phyloP scores from a whole-genome alignment of 2,888 invertebrate genomes.

The Hyles lineata region DNA sequence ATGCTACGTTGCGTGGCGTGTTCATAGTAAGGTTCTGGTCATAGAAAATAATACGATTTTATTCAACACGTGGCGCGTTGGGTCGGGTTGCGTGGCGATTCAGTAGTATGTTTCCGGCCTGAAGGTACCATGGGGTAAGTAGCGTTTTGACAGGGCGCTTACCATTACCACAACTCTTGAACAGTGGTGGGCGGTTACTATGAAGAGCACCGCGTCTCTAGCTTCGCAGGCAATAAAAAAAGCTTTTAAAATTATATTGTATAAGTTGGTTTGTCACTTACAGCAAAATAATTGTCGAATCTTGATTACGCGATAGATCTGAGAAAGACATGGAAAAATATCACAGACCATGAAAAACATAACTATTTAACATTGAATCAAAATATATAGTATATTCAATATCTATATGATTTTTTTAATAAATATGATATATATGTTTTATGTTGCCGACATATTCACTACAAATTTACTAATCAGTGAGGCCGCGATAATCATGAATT shows the following conservation, averaged over 20 bases:
- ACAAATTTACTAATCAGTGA: conserved; percentile 5
- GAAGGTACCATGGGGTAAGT: too few relatives aligned
- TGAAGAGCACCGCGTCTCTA: too few relatives aligned
- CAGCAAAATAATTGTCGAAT: neutral
- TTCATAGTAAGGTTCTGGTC: too few relatives aligned
- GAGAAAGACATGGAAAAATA: neutral
- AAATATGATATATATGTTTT: neutral
- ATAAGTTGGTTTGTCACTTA: neutral
- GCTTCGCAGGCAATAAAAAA: too few relatives aligned
- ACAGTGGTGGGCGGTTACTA: too few relatives aligned
- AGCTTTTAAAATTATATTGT: neutral
- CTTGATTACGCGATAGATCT: neutral
- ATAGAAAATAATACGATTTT: too few relatives aligned
- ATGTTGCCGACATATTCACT: neutral
- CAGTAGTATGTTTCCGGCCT: too few relatives aligned
- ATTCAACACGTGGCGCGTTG: too few relatives aligned
- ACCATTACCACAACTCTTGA: too few relatives aligned
- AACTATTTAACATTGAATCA: neutral
- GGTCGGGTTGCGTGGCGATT: too few relatives aligned
- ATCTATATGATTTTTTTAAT: neutral
- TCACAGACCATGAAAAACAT: neutral
- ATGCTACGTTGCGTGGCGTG: too few relatives aligned
- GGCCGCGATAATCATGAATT: neutral
- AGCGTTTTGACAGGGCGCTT: too few relatives aligned
- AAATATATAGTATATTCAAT: neutral